phyloP scores from a whole-genome alignment of 1,140 invertebrate species.

The Psix sp. region DNA sequence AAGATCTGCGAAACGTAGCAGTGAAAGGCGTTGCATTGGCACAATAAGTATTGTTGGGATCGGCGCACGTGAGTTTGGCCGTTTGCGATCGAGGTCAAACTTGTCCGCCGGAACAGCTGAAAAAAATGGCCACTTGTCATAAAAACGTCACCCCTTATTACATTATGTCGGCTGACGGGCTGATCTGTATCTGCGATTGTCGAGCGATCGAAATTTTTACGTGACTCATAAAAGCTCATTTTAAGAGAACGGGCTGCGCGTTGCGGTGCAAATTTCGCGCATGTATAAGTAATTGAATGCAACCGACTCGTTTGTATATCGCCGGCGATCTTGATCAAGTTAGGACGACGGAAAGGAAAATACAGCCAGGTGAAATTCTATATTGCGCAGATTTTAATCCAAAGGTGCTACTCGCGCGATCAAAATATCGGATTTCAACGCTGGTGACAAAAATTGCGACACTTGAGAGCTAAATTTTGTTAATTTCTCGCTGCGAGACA shows the following conservation, averaged over 20 bases:
- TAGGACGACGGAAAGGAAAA: constrained; percentile 25
- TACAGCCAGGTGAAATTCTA: constrained; percentile 35
- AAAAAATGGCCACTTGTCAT: constrained; percentile 42
- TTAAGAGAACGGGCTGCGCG: not conserved
- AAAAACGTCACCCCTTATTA: constrained; percentile 47
- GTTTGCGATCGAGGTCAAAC: constrained; percentile 57
- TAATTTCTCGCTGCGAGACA: no score
- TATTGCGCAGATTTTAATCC: constrained; percentile 53
- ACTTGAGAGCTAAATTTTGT: no score
- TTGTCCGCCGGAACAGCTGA: constrained; percentile 38
- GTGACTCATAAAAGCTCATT: no score
- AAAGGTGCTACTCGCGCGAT: constrained; percentile 26
- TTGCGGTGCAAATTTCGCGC: not conserved
- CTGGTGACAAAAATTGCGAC: not conserved
- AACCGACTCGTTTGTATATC: constrained; percentile 37
- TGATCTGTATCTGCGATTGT: constrained; percentile 24
- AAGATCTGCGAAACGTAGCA: constrained; percentile 56
- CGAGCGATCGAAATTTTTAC: constrained; percentile 14
- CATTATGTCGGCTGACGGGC: constrained; percentile 17
- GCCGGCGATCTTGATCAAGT: constrained; percentile 34
- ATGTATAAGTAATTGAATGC: constrained; percentile 30
- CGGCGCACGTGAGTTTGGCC: constrained; percentile 58
- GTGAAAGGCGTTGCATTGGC: constrained; percentile 58
- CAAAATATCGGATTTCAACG: constrained; percentile 37
- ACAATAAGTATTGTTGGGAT: constrained; percentile 66